These are phyloP conservation scores for Hycleus cichorii DNA, from an alignment of 1,140 invertebrate species.

Conservation along the genomic window DNA sequence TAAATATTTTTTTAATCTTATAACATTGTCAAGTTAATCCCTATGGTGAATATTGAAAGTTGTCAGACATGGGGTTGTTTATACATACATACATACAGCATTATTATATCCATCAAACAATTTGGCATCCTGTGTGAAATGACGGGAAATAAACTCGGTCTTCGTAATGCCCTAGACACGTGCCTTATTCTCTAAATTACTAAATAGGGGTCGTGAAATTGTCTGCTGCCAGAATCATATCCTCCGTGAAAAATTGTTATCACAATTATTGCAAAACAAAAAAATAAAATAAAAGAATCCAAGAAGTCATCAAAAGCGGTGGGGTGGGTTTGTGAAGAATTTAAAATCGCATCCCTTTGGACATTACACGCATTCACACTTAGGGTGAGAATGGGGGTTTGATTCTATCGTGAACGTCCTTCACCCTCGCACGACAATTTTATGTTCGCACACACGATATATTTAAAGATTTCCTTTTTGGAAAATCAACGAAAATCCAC, in stretches of 20 bases:
- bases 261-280: neutral
- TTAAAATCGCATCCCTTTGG: slow-evolving; percentile 14
- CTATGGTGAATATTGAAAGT: slow-evolving; percentile 4
- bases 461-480: too few relatives aligned
- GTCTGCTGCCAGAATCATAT: slow-evolving; percentile 33
- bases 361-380: slow-evolving; percentile 15
- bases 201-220: slow-evolving; percentile 26
- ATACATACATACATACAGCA: neutral
- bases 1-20: too few relatives aligned
- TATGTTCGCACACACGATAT: too few relatives aligned
- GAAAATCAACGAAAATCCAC: too few relatives aligned
- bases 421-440: too few relatives aligned
- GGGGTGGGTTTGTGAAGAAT: neutral
- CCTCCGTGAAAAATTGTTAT: slow-evolving; percentile 30
- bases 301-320: too few relatives aligned
- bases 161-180: slow-evolving; percentile 24
- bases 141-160: slow-evolving; percentile 29
- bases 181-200: slow-evolving; percentile 30
- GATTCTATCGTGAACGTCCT: too few relatives aligned
- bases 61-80: slow-evolving; percentile 7
- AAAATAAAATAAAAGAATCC: too few relatives aligned
- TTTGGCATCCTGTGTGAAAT: slow-evolving; percentile 32
- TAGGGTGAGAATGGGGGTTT: slow-evolving; percentile 7
- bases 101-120: slow-evolving; percentile 29
- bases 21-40: neutral